Evolutionary conservation across 2,888 invertebrate species (phyloP), one percentile per base, ranked within the genome.

Genomic region (Formica aserva): DNA sequence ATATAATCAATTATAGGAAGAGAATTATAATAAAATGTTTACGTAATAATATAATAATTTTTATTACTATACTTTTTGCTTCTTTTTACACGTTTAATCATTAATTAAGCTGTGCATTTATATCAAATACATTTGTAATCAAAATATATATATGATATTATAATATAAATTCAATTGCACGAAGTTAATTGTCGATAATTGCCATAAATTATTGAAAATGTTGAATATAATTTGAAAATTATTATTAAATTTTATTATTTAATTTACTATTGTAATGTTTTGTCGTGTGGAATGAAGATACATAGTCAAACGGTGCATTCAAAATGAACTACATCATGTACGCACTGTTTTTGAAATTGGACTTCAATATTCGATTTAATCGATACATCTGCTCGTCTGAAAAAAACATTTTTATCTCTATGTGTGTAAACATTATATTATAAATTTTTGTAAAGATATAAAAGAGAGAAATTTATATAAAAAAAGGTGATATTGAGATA

Each of bases 331-430:
- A 15, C 13, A 75, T 32, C 65, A 66, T 22, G 22, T 11, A 32
- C n/a, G 11, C n/a, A 11, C 18, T 38, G n/a, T 38, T 75, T 65
- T 75, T 65, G 22, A 75, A 75, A 75, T 32, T 75, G 45, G 45
- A 65, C 15, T 41, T 65, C 15, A 75, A 65, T 45, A 45, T 75
- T 32, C n/a, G 41, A 75, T 32, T 75, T 32, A 22, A 26, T 22
- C 15, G 32, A 45, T 75, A 45, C 13, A 32, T 3, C 18, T 76
- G 32, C 32, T 35, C 18, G 45, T 11, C 15, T 15, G 5, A 66
- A 75, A 18, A 63, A 41, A 65, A 75, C 22, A 75, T 48, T 29
- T 45, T 15, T 75, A n/a, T 45, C 75, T 75, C 22, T 65, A 29
- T 29, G 18, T 8, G 9, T 41, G 29, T 9, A 6, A 75, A 18